Conservation (phyloP, 1,140 invertebrate genomes). For the Aphidius ervi region DNA sequence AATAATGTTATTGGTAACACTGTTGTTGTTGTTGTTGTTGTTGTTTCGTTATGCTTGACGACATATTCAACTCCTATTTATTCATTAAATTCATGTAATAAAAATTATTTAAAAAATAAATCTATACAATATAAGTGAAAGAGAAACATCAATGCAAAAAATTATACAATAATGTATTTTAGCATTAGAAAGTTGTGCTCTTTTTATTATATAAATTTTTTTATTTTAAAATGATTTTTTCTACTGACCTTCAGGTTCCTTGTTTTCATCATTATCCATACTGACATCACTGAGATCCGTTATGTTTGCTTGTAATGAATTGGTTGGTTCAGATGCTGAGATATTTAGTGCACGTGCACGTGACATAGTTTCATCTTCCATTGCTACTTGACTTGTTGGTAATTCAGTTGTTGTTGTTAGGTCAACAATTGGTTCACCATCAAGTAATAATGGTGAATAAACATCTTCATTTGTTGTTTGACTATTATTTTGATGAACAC, state of each 20-base stretch:
- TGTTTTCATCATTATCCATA: constrained; percentile 61
- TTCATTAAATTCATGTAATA: no score
- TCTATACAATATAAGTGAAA: no score
- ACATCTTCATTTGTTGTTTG: no score
- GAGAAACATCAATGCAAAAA: not conserved
- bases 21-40: constrained; percentile 23
- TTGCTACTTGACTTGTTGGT: not conserved
- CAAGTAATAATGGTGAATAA: constrained; percentile 4
- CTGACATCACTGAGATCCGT: constrained; percentile 65
- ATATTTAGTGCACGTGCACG: constrained; percentile 45
- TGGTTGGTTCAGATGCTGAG: constrained; percentile 42
- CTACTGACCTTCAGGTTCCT: constrained; percentile 47
- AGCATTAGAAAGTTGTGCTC: no score
- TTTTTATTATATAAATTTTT: no score
- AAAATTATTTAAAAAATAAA: no score
- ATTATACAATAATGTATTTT: not conserved
- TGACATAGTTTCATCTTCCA: constrained; percentile 17
- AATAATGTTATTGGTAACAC: constrained; percentile 26
- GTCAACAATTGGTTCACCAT: constrained; percentile 3
- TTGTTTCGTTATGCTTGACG: constrained; percentile 35
- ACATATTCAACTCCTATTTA: constrained; percentile 41
- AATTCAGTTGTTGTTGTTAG: constrained; percentile 11
- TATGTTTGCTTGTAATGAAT: constrained; percentile 45
- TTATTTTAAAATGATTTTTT: not conserved
- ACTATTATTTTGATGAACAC: no score